phyloP scores from a whole-genome alignment of 2,797 vertebrate genomes.

The Tenualosa ilisha region DNA sequence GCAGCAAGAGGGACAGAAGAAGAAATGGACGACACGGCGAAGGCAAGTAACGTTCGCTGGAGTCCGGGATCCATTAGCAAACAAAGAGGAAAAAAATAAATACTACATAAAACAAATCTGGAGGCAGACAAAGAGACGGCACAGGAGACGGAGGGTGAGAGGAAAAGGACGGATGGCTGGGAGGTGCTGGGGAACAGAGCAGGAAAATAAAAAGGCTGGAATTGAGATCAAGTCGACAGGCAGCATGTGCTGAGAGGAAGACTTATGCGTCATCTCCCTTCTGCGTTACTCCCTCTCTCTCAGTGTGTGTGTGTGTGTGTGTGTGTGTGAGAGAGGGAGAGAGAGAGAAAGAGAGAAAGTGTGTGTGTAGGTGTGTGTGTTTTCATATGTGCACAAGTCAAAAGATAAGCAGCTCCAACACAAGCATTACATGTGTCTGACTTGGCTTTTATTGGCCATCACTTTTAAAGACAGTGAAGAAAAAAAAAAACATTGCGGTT shows the following conservation, averaged over 20 bases:
- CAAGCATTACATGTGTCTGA: constrained; percentile 1
- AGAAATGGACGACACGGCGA: neutral
- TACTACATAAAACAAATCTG: constrained; percentile 21
- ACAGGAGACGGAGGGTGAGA: neutral
- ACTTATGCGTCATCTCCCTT: constrained; percentile 8
- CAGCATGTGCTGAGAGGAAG: constrained; percentile 9
- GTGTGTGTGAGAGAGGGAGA: neutral
- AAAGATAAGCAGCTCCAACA: neutral
- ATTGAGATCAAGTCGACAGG: constrained; percentile 16
- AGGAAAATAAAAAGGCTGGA: constrained; percentile 11
- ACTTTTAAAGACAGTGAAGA: neutral
- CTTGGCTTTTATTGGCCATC: constrained; percentile 5
- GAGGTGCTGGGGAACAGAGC: constrained; percentile 1
- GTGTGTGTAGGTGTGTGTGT: neutral
- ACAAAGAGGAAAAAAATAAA: neutral
- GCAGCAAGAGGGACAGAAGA: no score
- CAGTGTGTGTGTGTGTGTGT: constrained; percentile 2
- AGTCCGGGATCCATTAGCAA: neutral
- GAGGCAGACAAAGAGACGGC: neutral
- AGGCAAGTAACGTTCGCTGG: neutral
- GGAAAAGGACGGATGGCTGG: constrained; percentile 7
- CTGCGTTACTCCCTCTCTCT: neutral
- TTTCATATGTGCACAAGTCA: neutral
- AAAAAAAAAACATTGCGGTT: neutral
- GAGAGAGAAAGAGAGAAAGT: neutral